phyloP scores from a whole-genome alignment of 2,888 invertebrate species.

The Drosophila monieri region DNA sequence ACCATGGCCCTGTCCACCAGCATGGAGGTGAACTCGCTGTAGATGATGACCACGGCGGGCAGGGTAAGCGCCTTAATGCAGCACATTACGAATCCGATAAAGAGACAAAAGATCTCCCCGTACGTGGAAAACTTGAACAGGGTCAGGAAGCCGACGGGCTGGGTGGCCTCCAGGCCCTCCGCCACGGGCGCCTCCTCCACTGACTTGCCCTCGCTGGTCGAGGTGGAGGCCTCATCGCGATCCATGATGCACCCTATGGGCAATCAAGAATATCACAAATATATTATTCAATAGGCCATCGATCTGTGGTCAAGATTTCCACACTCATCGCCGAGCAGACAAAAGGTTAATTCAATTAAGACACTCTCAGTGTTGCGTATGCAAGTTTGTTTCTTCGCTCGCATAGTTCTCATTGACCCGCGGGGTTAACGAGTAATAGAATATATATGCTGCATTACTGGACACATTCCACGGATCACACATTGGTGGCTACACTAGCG shows the following conservation, averaged over 20 bases:
- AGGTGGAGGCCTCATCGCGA: constrained; percentile 70
- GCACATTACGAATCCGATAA: constrained; percentile 86
- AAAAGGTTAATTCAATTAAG: constrained; percentile 78
- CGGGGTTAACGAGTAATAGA: constrained; percentile 69
- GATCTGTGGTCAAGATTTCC: constrained; percentile 44
- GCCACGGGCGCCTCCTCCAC: constrained; percentile 66
- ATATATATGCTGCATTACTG: constrained; percentile 18
- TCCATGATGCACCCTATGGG: constrained; percentile 64
- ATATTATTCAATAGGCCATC: constrained; percentile 51
- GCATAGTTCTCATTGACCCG: constrained; percentile 62
- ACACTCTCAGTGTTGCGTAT: constrained; percentile 39
- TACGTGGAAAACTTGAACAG: constrained; percentile 86
- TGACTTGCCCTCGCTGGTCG: constrained; percentile 67
- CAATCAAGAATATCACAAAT: constrained; percentile 16
- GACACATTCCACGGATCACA: constrained; percentile 22
- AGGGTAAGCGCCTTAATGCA: constrained; percentile 87
- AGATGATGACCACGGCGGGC: constrained; percentile 88
- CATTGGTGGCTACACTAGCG: neutral
- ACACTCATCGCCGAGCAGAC: constrained; percentile 35
- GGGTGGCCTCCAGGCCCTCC: constrained; percentile 68
- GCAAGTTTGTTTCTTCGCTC: constrained; percentile 38
- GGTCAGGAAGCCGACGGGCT: constrained; percentile 74
- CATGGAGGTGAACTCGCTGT: constrained; percentile 89
- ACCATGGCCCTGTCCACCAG: constrained; percentile 88
- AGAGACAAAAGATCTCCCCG: constrained; percentile 85